phyloP scores from a whole-genome alignment of 37 sponge, comb jelly and placozoan genomes.

The Diacarnus erythraeanus region DNA sequence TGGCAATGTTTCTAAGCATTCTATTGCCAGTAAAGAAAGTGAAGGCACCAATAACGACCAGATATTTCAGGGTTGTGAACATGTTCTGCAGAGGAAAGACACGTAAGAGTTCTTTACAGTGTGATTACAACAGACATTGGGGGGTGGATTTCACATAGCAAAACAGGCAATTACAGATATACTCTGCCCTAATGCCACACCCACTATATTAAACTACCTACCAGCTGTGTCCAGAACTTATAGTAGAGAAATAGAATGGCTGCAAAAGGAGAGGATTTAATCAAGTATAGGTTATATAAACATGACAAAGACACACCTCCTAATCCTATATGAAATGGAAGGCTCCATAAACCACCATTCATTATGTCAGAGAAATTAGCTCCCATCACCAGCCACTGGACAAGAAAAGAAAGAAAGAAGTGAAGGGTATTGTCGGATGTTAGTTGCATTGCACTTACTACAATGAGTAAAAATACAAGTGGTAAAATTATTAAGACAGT shows the following conservation, averaged over 20 bases:
- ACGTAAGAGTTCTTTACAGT: neutral
- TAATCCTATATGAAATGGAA: constrained; percentile 77
- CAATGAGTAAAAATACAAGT: constrained; percentile 55
- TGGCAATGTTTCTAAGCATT: constrained; percentile 81
- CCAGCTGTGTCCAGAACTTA: constrained; percentile 71
- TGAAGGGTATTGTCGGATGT: neutral
- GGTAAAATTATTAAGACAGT: constrained; percentile 70
- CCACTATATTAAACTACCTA: constrained; percentile 14
- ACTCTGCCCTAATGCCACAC: neutral
- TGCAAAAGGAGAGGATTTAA: neutral
- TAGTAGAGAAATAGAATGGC: constrained; percentile 70
- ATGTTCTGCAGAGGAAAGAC: constrained; percentile 63
- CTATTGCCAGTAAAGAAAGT: constrained; percentile 82
- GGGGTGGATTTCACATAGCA: neutral
- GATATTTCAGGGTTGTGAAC: constrained; percentile 86
- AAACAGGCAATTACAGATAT: neutral
- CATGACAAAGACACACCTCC: constrained; percentile 36
- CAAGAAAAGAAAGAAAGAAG: neutral
- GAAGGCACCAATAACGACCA: constrained; percentile 60
- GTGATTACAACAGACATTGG: neutral
- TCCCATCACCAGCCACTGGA: constrained; percentile 80
- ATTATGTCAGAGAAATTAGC: constrained; percentile 74
- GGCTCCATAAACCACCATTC: constrained; percentile 52
- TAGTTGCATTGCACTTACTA: constrained; percentile 45
- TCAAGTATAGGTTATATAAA: neutral